Conservation (phyloP, 1,140 invertebrate species). For the Philotrypesis tridentata region DNA sequence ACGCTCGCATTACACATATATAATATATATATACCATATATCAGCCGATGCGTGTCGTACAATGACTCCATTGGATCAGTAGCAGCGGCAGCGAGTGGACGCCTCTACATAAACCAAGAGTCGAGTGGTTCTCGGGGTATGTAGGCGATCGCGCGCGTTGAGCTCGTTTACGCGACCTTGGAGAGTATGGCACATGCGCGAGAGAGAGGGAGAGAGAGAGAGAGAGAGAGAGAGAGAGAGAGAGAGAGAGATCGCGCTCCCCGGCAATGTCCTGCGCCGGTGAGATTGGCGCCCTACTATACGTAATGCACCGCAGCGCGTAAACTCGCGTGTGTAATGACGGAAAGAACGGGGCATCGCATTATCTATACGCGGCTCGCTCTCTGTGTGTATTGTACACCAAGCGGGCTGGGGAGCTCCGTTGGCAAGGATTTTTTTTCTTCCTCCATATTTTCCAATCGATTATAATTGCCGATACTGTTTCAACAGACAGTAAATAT, state of each 20-base stretch:
- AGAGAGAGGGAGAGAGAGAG: background rate
- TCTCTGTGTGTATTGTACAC: too few species aligned
- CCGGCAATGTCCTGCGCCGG: background rate
- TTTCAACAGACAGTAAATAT: too few species aligned
- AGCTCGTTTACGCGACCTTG: conserved; percentile 18
- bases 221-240: conserved; percentile 20
- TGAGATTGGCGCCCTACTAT: background rate
- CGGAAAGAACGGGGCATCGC: background rate
- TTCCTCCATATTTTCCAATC: too few species aligned
- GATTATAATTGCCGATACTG: too few species aligned
- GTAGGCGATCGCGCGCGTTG: conserved; percentile 29
- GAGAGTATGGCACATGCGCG: background rate
- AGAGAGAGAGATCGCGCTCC: conserved; percentile 36
- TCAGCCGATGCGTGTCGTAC: background rate
- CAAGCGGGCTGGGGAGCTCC: too few species aligned
- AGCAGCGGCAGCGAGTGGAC: background rate
- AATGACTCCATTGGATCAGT: background rate
- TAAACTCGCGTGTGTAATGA: background rate
- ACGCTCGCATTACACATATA: background rate
- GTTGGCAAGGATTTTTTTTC: too few species aligned
- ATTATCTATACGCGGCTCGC: background rate
- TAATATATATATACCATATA: background rate
- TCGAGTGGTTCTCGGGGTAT: conserved; percentile 27
- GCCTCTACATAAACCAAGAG: background rate
- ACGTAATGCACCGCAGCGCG: background rate